A percentile compares a stretch with the other conserved stretches of the same genome.
Conservation (phyloP, 2,113 vertebrate species). For the Pseudonaja textilis region DNA sequence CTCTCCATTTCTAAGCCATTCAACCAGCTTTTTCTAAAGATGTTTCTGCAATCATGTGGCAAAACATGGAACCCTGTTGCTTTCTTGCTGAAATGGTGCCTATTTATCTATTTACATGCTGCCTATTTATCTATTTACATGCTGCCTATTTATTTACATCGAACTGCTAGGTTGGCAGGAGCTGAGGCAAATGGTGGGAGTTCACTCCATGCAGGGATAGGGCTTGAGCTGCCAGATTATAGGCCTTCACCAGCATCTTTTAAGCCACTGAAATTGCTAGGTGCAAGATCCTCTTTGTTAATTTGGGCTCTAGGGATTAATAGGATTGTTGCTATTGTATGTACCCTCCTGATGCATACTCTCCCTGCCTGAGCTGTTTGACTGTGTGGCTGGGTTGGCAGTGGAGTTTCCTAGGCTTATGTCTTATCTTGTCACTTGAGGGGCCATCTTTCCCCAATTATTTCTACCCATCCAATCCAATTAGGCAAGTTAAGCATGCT, state of each 20-base stretch:
- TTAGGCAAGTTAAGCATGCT: neutral
- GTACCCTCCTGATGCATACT: neutral
- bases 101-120: neutral
- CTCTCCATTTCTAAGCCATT: neutral
- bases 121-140: neutral
- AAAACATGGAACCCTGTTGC: neutral
- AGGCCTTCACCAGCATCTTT: neutral
- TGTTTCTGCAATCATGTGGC: neutral
- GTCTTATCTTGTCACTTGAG: neutral
- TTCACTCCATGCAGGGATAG: neutral
- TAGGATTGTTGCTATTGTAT: neutral
- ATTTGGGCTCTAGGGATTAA: neutral
- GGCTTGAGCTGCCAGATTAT: neutral
- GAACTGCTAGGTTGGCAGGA: neutral
- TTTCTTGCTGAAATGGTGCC: neutral
- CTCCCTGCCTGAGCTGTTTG: neutral
- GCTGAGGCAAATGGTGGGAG: neutral
- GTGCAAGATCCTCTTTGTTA: neutral
- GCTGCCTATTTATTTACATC: too few relatives aligned
- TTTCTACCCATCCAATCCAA: neutral
- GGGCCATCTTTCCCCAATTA: neutral
- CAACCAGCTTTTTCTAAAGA: neutral
- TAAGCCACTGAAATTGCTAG: neutral
- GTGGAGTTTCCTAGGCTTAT: neutral
- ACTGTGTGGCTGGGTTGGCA: neutral